Conservation (phyloP, 2,113 vertebrate genomes). For the Archocentrus centrarchus region DNA sequence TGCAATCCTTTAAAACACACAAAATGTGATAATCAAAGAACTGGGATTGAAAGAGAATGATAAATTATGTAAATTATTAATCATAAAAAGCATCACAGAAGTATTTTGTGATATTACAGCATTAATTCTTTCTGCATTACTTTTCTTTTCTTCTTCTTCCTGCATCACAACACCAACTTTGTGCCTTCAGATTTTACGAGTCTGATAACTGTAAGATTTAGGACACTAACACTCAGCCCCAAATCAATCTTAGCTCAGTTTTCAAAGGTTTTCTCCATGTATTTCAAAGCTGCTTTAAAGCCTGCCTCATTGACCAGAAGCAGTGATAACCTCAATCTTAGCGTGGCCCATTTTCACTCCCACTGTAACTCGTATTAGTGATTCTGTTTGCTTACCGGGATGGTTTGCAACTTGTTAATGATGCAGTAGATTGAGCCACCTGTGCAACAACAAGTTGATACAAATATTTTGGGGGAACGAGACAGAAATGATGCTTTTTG, state of each 20-base stretch:
- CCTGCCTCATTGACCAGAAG: background rate
- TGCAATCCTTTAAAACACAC: background rate
- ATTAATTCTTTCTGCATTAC: background rate
- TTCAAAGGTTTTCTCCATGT: background rate
- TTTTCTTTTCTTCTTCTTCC: background rate
- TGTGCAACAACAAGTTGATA: background rate
- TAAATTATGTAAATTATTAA: background rate
- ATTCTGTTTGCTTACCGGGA: background rate
- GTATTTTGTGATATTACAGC: background rate
- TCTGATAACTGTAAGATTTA: background rate
- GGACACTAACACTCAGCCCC: background rate
- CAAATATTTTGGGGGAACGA: background rate
- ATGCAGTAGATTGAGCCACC: background rate
- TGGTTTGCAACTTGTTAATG: background rate
- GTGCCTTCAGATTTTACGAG: background rate
- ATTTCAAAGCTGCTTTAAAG: conserved; percentile 5
- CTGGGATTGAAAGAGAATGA: background rate
- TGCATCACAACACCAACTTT: background rate
- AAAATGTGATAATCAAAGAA: background rate
- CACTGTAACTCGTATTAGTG: background rate
- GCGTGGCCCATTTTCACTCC: background rate
- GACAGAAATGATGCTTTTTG: background rate
- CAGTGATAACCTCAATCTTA: background rate
- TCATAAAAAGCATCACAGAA: background rate
- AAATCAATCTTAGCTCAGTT: background rate